Percentiles rank a stretch among this genome's conserved stretches.
Conservation (phyloP, 2,888 invertebrate genomes). For the Prenolepis imparis region DNA sequence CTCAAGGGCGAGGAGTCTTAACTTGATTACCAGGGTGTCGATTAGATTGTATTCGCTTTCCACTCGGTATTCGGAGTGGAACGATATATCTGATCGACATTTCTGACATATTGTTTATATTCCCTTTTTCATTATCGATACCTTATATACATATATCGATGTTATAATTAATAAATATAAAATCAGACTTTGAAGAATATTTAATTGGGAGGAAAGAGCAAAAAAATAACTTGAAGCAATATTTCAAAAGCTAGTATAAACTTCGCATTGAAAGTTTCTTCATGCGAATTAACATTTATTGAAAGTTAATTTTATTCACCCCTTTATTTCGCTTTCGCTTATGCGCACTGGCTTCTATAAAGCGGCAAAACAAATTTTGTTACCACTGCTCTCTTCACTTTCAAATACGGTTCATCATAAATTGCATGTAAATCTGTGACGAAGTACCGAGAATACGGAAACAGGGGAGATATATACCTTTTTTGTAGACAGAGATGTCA, state of each 20-base stretch:
- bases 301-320: constrained; percentile 10
- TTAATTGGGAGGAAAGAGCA: background rate
- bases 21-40: constrained; percentile 72
- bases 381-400: constrained; percentile 1
- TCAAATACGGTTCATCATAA: constrained; percentile 12
- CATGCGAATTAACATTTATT: constrained; percentile 17
- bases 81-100: background rate
- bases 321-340: constrained; percentile 5
- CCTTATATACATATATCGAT: background rate
- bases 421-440: constrained; percentile 43
- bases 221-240: background rate
- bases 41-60: constrained; percentile 70
- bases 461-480: constrained; percentile 10
- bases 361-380: constrained; percentile 32
- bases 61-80: constrained; percentile 58
- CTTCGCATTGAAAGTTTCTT: background rate
- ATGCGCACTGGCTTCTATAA: background rate
- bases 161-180: constrained; percentile 5
- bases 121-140: background rate
- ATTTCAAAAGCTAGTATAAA: background rate
- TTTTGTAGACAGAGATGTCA: constrained; percentile 27
- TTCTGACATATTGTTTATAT: constrained; percentile 1
- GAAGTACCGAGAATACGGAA: constrained; percentile 41
- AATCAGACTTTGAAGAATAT: background rate
- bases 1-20: constrained; percentile 61